These are phyloP conservation scores for Rotaria macrura DNA, from an alignment of 2,888 invertebrate species.

Conservation along the genomic window DNA sequence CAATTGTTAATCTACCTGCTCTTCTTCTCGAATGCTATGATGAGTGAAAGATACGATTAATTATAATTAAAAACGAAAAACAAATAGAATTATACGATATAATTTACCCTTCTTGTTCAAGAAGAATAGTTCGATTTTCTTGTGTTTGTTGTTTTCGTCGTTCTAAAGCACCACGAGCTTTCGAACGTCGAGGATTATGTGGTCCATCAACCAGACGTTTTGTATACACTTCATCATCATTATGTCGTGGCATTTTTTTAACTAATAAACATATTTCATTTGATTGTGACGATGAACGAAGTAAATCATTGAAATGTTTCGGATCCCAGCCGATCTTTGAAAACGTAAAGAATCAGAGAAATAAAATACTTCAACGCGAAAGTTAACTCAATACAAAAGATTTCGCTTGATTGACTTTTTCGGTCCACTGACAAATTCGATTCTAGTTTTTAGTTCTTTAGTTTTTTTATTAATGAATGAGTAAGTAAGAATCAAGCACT, in stretches of 20 bases:
- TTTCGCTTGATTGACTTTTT: too few relatives aligned
- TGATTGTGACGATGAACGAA: not conserved
- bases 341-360: too few relatives aligned
- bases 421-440: too few relatives aligned
- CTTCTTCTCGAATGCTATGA: not conserved
- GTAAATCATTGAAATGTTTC: not conserved
- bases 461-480: too few relatives aligned
- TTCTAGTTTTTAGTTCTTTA: too few relatives aligned
- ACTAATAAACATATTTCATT: constrained; percentile 12
- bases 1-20: not conserved
- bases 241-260: constrained; percentile 20
- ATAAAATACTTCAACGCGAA: too few relatives aligned
- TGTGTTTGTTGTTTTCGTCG: not conserved
- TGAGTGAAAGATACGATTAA: not conserved
- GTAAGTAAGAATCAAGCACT: too few relatives aligned
- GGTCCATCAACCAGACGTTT: not conserved
- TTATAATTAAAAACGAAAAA: not conserved
- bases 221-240: constrained; percentile 19
- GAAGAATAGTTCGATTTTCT: not conserved
- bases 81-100: too few relatives aligned
- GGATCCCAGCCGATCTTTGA: constrained; percentile 22
- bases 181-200: not conserved
- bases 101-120: not conserved
- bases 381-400: too few relatives aligned
- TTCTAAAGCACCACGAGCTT: not conserved